Evolutionary conservation across 2,888 invertebrate species (phyloP).

Genomic region (Torymus texanus): DNA sequence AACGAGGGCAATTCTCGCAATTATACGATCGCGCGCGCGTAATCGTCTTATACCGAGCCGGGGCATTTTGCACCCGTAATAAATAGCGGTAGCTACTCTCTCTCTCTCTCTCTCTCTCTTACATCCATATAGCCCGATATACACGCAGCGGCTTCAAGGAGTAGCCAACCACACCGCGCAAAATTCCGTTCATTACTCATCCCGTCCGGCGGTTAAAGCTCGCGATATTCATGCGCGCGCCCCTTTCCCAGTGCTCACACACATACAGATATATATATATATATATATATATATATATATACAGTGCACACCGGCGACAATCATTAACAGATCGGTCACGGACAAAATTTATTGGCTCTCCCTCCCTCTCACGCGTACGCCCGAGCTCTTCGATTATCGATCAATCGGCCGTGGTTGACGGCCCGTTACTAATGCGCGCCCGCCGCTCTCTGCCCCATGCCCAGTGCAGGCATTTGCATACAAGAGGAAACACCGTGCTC

Average conservation of each 20-base stretch:
- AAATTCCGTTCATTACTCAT: conserved; percentile 47
- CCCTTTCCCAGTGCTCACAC: background rate
- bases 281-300: background rate
- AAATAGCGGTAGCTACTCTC: conserved; percentile 16
- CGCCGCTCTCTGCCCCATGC: conserved; percentile 42
- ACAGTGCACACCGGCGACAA: conserved; percentile 12
- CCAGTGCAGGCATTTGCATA: conserved; percentile 57
- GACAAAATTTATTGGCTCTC: conserved; percentile 48
- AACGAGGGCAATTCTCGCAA: conserved; percentile 11
- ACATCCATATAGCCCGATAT: background rate
- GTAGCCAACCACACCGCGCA: background rate
- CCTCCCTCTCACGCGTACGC: background rate
- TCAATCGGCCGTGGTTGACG: conserved; percentile 54
- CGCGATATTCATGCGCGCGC: conserved; percentile 15
- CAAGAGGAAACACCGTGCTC: conserved; percentile 53
- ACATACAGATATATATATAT: too few relatives aligned
- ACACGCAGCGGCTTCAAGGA: background rate
- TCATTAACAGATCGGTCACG: conserved; percentile 45
- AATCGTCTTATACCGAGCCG: conserved; percentile 2
- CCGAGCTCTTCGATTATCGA: conserved; percentile 53
- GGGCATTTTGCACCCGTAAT: background rate
- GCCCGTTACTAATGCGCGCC: conserved; percentile 58
- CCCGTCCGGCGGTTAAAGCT: conserved; percentile 33
- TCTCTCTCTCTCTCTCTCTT: background rate
- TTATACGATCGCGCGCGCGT: conserved; percentile 7